Conservation (phyloP, 1,140 invertebrate genomes). For the Drosophila melanica region DNA sequence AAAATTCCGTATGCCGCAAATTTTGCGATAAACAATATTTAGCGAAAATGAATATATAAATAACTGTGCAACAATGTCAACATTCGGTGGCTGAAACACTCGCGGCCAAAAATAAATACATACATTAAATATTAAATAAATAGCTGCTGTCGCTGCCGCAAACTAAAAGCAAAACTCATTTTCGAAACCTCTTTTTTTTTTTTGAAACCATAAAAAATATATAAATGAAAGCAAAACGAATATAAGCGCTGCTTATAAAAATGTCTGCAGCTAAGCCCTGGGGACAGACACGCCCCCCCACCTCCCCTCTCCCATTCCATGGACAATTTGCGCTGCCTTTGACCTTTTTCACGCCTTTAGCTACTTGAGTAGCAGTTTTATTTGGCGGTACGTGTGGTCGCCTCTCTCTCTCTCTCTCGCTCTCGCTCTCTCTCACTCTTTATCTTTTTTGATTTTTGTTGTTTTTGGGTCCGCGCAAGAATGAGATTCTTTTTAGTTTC, state of each 20-base stretch:
- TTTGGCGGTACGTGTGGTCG: constrained; percentile 31
- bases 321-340: constrained; percentile 59
- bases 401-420: constrained; percentile 4
- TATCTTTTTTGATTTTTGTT: constrained; percentile 14
- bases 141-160: constrained; percentile 52
- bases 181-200: background rate
- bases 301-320: background rate
- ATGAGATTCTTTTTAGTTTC: background rate
- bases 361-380: constrained; percentile 73
- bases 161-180: constrained; percentile 29
- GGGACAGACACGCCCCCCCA: constrained; percentile 15
- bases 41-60: constrained; percentile 46
- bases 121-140: constrained; percentile 66
- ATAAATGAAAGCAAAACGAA: constrained; percentile 26
- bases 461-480: constrained; percentile 7
- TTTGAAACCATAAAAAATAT: constrained; percentile 13
- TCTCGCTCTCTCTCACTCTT: background rate
- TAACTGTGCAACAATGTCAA: constrained; percentile 23
- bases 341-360: constrained; percentile 80
- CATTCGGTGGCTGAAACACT: constrained; percentile 2
- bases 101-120: constrained; percentile 15
- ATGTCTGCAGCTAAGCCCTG: constrained; percentile 54
- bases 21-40: constrained; percentile 12
- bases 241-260: constrained; percentile 49
- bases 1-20: background rate